Conservation (phyloP, 2,797 vertebrate genomes). For the Triplophysa bombifrons region DNA sequence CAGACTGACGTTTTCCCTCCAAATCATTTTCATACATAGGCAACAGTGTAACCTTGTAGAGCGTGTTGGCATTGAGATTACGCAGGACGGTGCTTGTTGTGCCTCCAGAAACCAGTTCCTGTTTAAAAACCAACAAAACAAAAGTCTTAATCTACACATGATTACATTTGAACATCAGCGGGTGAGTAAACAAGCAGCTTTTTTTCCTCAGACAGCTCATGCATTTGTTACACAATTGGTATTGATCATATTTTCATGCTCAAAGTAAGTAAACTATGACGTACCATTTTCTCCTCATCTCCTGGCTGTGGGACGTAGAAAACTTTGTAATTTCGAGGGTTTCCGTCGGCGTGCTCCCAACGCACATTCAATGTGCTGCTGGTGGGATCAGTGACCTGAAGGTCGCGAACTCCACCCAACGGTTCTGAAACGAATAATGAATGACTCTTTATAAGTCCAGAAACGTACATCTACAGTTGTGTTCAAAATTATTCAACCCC, state of each 20-base stretch:
- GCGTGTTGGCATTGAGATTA: constrained; percentile 83
- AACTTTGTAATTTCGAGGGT: constrained; percentile 89
- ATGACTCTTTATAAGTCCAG: background rate
- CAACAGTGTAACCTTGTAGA: constrained; percentile 87
- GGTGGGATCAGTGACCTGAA: constrained; percentile 88
- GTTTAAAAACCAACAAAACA: constrained; percentile 42
- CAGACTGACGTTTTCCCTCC: constrained; percentile 85
- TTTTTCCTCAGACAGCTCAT: too few relatives aligned
- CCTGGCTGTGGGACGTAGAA: constrained; percentile 82
- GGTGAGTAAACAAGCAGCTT: too few relatives aligned
- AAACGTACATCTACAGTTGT: too few relatives aligned
- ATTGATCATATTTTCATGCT: background rate
- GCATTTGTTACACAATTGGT: background rate
- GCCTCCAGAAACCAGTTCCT: constrained; percentile 90
- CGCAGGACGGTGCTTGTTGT: constrained; percentile 85
- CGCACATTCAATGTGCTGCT: constrained; percentile 83
- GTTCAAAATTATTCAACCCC: too few relatives aligned
- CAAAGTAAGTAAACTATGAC: background rate
- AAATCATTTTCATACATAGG: constrained; percentile 86
- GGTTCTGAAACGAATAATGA: constrained; percentile 76
- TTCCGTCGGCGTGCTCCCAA: constrained; percentile 94
- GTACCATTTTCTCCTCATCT: constrained; percentile 84
- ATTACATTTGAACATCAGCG: too few relatives aligned
- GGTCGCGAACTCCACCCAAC: constrained; percentile 88
- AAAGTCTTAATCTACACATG: background rate